A percentile compares a stretch with the other conserved stretches of the same genome.
Conservation (phyloP, 2,888 invertebrate species). For the Aromia moschata region DNA sequence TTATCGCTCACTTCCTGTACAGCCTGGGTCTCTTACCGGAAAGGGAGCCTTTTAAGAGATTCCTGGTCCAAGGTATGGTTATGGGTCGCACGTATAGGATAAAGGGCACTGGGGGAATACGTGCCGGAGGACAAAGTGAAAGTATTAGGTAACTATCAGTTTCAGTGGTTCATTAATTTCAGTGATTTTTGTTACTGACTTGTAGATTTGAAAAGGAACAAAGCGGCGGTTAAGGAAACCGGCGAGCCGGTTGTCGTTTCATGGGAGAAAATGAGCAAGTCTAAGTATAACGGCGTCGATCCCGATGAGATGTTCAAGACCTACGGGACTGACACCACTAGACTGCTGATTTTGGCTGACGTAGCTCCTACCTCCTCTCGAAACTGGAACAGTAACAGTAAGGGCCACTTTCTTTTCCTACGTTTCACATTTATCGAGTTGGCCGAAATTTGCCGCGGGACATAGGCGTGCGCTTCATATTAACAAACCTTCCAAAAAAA, state of each 20-base stretch:
- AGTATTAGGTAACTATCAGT: constrained; percentile 50
- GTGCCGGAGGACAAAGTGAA: constrained; percentile 73
- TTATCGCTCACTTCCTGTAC: constrained; percentile 91
- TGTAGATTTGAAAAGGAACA: constrained; percentile 68
- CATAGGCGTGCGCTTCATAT: too few relatives aligned
- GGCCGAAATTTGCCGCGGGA: too few relatives aligned
- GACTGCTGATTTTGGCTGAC: constrained; percentile 88
- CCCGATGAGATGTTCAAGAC: constrained; percentile 81
- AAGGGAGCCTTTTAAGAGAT: constrained; percentile 88
- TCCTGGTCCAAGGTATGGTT: constrained; percentile 96
- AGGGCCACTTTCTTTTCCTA: too few relatives aligned
- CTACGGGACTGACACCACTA: constrained; percentile 90
- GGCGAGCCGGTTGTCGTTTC: constrained; percentile 74
- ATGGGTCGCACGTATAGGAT: constrained; percentile 84
- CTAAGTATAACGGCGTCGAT: constrained; percentile 96
- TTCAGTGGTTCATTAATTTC: background rate
- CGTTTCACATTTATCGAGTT: too few relatives aligned
- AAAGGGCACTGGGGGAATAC: constrained; percentile 83
- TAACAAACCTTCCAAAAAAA: too few relatives aligned
- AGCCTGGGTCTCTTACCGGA: constrained; percentile 77
- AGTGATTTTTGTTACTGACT: background rate
- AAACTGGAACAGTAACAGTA: constrained; percentile 90
- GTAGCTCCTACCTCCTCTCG: constrained; percentile 90
- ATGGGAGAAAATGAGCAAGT: constrained; percentile 99
- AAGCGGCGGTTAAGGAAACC: constrained; percentile 70